Evolutionary conservation across 2,797 vertebrate species (phyloP), one percentile per base, ranked within the genome.

Genomic region (Anguilla anguilla): DNA sequence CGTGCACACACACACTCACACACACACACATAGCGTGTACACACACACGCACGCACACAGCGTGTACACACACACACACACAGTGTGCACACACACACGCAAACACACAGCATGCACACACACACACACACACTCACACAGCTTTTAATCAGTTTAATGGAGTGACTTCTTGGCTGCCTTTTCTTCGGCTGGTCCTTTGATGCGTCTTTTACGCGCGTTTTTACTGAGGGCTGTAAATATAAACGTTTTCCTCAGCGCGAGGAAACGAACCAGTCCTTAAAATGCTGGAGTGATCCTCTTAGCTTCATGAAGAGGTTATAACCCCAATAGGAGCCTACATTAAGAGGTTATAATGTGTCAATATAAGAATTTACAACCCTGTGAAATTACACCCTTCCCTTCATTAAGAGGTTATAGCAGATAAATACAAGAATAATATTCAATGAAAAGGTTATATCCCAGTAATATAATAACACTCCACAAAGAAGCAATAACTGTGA

Each of bases 61-160:
- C 57, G 59, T 11, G 2, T 13, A 59, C 39, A 31, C 86, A 51
- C 59, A 67, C 55, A 35, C 28, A 51, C 82, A 49, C 28, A 10
- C 3, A 61, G 13, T 17, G 13, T 11, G 0, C 57, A 59, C 19
- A 59, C 57, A 59, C 3, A 59, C 57, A 59, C 57, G 11, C 11
- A 59, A 15, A 59, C 11, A 61, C 57, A 61, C 57, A 61, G 84
- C 55, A 49, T 22, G 59, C 39, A 49, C 86, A 61, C 59, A 35
- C 39, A 39, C 86, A 61, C 59, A 46, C 28, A 51, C 82, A 49
- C 43, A 13, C 5, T 39, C 28, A 17, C 31, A n/a, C 77, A 17
- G 72, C 15, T 2, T 79, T 86, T 72, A 69, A 88, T 87, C 81
- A 17, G 46, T 74, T 11, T 82, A 86, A 89, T 72, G 46, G 67